A percentile compares a stretch with the other conserved stretches of the same genome.
Conservation (phyloP, 2,113 vertebrate species). For the Platysternon megacephalum region DNA sequence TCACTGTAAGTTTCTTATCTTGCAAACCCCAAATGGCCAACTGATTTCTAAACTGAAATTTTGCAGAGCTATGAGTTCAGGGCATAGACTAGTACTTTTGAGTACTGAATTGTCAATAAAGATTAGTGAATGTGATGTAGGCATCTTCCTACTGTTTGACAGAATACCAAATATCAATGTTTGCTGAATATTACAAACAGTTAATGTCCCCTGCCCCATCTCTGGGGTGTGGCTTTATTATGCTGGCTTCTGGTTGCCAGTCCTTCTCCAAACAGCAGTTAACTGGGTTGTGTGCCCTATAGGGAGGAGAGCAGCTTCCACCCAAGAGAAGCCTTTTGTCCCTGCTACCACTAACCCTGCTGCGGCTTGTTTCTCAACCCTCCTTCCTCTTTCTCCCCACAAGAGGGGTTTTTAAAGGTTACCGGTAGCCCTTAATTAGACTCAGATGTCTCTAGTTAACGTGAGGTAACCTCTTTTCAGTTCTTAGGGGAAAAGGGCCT, state of each 20-base stretch:
- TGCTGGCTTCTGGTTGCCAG: neutral
- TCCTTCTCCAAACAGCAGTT: neutral
- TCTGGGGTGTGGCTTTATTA: neutral
- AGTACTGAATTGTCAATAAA: neutral
- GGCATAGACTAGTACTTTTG: neutral
- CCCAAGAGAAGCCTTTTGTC: neutral
- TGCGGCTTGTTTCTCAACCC: neutral
- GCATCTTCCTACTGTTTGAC: constrained; percentile 11
- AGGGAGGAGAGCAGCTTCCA: neutral
- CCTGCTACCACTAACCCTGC: neutral
- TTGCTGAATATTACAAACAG: constrained; percentile 16
- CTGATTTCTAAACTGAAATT: constrained; percentile 38
- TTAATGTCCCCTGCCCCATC: neutral
- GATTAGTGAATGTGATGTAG: constrained; percentile 1
- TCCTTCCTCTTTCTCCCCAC: neutral
- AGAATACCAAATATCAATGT: neutral
- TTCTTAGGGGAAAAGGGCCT: neutral
- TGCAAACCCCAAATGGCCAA: neutral
- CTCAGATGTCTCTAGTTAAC: neutral
- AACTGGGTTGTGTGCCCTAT: neutral
- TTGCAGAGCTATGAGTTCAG: neutral
- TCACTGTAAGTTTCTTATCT: neutral
- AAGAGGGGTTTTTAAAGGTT: neutral
- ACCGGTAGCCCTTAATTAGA: neutral
- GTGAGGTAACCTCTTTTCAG: neutral